A percentile compares a stretch with the other conserved stretches of the same genome.
Evolutionary conservation across 2,888 invertebrate genomes (phyloP).

Genomic region (Plusia festucae): DNA sequence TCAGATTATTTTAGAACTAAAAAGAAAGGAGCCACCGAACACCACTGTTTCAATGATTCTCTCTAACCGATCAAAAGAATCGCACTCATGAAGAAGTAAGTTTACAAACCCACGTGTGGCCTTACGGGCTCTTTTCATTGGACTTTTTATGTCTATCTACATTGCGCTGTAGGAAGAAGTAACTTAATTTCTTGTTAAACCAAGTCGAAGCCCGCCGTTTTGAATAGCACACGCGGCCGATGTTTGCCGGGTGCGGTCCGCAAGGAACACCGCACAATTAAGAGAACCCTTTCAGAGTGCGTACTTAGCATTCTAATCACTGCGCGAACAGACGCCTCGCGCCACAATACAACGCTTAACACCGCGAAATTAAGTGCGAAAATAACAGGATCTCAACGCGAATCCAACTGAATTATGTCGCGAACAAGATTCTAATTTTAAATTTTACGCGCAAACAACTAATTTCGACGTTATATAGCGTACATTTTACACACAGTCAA

Average conservation of each 20-base stretch:
- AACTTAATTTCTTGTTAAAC: slow-evolving; percentile 28
- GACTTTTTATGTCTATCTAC: neutral
- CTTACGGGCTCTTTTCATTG: no score
- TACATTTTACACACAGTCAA: slow-evolving; percentile 71
- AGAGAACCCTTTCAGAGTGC: slow-evolving; percentile 79
- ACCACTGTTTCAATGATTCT: neutral
- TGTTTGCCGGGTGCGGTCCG: slow-evolving; percentile 73
- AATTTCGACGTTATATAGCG: slow-evolving; percentile 68
- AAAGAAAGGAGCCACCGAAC: no score
- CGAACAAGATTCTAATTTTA: slow-evolving; percentile 72
- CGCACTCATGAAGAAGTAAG: neutral
- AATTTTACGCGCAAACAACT: slow-evolving; percentile 68
- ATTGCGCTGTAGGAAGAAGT: slow-evolving; percentile 12
- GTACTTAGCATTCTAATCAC: slow-evolving; percentile 87
- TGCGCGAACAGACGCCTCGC: slow-evolving; percentile 73
- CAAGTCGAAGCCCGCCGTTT: slow-evolving; percentile 48
- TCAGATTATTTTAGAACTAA: neutral
- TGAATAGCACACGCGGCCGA: slow-evolving; percentile 49
- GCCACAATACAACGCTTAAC: slow-evolving; percentile 83
- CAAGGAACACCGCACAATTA: slow-evolving; percentile 80
- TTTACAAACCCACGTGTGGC: no score
- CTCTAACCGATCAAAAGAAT: neutral
- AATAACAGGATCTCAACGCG: slow-evolving; percentile 75
- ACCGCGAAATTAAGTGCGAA: slow-evolving; percentile 83
- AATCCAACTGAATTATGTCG: slow-evolving; percentile 73